Evolutionary conservation across 2,113 vertebrate genomes (phyloP), one percentile per base, ranked within the genome.

Genomic region (Neogobius melanostomus): DNA sequence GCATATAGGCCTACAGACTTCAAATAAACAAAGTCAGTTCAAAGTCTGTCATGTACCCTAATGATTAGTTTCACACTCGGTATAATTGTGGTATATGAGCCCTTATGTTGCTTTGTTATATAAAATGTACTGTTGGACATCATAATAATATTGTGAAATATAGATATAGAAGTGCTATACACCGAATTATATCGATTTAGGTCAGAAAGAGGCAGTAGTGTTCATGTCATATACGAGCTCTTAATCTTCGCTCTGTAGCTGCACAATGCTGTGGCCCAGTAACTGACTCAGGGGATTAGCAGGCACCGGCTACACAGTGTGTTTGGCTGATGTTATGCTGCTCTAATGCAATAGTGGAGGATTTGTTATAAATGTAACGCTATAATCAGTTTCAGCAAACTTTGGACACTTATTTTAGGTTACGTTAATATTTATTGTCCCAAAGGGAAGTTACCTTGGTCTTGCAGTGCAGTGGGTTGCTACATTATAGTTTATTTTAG

Each of bases 201-300:
- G 80, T 77, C 53, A 54, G 16, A 28, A 21, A 54, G 57, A 46
- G 15, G 44, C 45, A 54, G 21, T 57, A 21, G 50, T 51, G 72
- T 66, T 69, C 74, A 60, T 72, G 63, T 44, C 17, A 46, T 74
- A 77, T 68, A 64, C 3, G 48, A 72, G 72, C 74, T 46, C 52
- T 76, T 90, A 84, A 83, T 90, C 90, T 83, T 82, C 66, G 62
- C 21, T 77, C 53, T 80, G 75, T 80, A 53, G 80, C 77, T 12
- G 17, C 68, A 73, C 14, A 17, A 61, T 79, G 77, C 77, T 81
- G 73, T 75, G 82, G 75, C 82, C 80, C 72, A 87, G 74, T 83
- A 82, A 84, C 75, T 84, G 74, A 85, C 80, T 80, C 77, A 66
- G 57, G 65, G 82, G 88, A 90, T 90, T 89, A 88, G 16, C 72